These are phyloP conservation scores for Troides aeacus DNA, from an alignment of 2,888 invertebrate genomes.

Conservation along the genomic window DNA sequence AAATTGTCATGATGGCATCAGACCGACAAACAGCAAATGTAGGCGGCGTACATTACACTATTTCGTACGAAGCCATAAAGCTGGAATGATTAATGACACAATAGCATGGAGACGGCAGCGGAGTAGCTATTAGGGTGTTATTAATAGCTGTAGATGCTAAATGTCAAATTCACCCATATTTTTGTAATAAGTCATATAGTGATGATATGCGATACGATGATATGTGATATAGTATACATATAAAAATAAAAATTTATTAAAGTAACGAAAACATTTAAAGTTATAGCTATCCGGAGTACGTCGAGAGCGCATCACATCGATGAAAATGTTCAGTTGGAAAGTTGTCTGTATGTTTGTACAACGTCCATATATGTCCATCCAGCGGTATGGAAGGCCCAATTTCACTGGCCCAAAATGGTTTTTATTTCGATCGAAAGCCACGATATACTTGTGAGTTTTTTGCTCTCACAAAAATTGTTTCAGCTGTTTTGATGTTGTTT, in stretches of 20 bases:
- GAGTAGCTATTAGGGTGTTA: conserved; percentile 13
- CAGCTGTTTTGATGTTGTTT: background rate
- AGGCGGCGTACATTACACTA: background rate
- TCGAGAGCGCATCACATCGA: background rate
- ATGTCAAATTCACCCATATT: background rate
- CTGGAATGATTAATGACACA: conserved; percentile 14
- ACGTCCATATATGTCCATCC: conserved; percentile 1
- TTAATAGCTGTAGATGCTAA: conserved; percentile 10
- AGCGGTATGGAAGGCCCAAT: conserved; percentile 1
- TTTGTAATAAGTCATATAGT: background rate
- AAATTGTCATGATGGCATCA: background rate
- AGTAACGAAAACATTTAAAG: background rate
- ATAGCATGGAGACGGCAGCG: conserved; percentile 11
- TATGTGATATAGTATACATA: background rate
- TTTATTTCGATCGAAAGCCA: background rate
- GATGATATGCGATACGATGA: no score
- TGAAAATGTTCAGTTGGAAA: background rate
- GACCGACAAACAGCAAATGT: background rate
- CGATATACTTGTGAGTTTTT: background rate
- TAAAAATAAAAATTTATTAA: background rate
- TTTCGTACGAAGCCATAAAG: conserved; percentile 7
- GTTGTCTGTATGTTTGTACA: background rate
- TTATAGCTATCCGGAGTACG: background rate
- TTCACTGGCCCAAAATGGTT: background rate
- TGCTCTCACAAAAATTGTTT: background rate